Conservation (phyloP, 1,140 invertebrate species). For the Drosophila leontia region DNA sequence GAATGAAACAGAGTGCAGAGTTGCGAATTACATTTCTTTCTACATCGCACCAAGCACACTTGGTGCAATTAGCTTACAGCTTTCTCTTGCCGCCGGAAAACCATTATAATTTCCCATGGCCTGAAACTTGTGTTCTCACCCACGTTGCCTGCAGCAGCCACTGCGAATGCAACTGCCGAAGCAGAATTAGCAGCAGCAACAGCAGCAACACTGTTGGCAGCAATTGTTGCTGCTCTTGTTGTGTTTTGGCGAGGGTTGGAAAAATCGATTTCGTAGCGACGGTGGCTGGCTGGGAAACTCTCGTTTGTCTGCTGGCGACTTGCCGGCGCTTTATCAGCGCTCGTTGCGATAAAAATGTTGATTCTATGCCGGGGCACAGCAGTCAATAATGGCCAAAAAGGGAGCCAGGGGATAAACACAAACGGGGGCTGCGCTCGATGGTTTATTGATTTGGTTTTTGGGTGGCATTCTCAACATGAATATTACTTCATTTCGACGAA, state of each 20-base stretch:
- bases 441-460: slow-evolving; percentile 41
- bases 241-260: slow-evolving; percentile 57
- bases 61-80: slow-evolving; percentile 39
- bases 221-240: slow-evolving; percentile 59
- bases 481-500: slow-evolving; percentile 50
- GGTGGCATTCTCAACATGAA: slow-evolving; percentile 12
- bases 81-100: slow-evolving; percentile 32
- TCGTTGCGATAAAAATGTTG: slow-evolving; percentile 64
- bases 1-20: background rate
- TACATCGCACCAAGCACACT: background rate
- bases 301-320: slow-evolving; percentile 44
- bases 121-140: slow-evolving; percentile 45
- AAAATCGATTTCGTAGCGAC: slow-evolving; percentile 63
- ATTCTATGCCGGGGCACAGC: slow-evolving; percentile 35
- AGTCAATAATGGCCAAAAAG: slow-evolving; percentile 34
- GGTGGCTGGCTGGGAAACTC: slow-evolving; percentile 26
- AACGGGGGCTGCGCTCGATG: slow-evolving; percentile 14
- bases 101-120: slow-evolving; percentile 26
- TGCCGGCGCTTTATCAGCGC: slow-evolving; percentile 53
- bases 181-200: background rate
- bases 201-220: slow-evolving; percentile 18
- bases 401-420: slow-evolving; percentile 5
- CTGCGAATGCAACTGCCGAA: slow-evolving; percentile 11
- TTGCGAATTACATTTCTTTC: background rate
- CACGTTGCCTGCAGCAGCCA: slow-evolving; percentile 27